Evolutionary conservation across 2,888 invertebrate species (phyloP), one percentile per base, ranked within the genome.

Genomic region (Metalampra italica): DNA sequence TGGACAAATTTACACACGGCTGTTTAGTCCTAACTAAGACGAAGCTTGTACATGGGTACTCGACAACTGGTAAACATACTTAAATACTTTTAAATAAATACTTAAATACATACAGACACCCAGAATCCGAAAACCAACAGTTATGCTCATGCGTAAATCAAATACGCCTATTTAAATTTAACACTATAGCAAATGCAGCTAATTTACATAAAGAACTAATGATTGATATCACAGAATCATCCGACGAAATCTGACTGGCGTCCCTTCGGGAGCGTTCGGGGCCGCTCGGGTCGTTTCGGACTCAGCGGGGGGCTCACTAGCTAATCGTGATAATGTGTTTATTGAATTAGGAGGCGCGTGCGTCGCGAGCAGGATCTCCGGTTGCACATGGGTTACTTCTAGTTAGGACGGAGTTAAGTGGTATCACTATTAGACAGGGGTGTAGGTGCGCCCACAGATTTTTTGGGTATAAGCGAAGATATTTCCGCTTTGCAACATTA

Each of bases 281-380:
- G 49, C 51, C 61, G 53, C 59, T 71, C 73, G 75, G 69, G 61
- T 64, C 59, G 56, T 64, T 68, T 60, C 68, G 67, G 53, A 56
- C 70, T 48, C 71, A 62, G 66, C 67, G 69, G 75, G 75, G 68
- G 78, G 79, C 73, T 69, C 74, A 66, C 67, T 67, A 76, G 78
- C 82, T 88, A 89, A 89, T 89, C 89, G 87, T 69, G 84, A 84
- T 89, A 89, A 89, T 89, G 89, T 88, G 88, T 88, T 89, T 89
- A 89, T 89, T 88, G 80, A 89, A 87, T 89, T 89, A 88, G 73
- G 62, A 61, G 82, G 82, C 81, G 84, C 87, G 87, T 85, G 89
- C 84, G 86, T 65, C 78, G 72, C 73, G 67, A 79, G 77, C 76
- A 77, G 62, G 62, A 53, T 49, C 64, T 74, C 68, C 60, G 64